Evolutionary conservation across 2,888 invertebrate genomes (phyloP), one percentile per base, ranked within the genome.

Genomic region (Himalopsyche japonica): DNA sequence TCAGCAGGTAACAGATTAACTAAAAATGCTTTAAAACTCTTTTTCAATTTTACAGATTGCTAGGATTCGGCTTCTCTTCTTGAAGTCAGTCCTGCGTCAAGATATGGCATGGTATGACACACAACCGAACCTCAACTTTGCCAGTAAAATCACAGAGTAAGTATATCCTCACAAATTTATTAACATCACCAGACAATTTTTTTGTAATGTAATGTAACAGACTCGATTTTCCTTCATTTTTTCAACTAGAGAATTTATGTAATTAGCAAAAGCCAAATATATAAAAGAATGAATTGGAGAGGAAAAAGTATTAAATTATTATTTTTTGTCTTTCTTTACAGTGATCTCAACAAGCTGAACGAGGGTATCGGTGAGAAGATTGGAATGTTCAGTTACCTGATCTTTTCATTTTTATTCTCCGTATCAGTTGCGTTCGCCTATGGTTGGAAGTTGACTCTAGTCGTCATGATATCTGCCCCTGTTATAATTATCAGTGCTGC

Each of bases 291-390:
- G n/a, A n/a, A n/a, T n/a, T n/a, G n/a, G n/a, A n/a, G n/a, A n/a
- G n/a, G n/a, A n/a, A n/a, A n/a, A n/a, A n/a, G n/a, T n/a, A 43
- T 15, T 43, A 43, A 43, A 15, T 15, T 43, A 43, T 15, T 15
- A 43, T 15, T 2, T 3, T 43, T 3, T 15, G 15, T 43, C 37
- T 84, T 85, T 70, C 84, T 83, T 88, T 90, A 6, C 91, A 96
- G 96, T 87, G 95, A 96, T 89, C 91, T 95, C 89, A 95, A 95
- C 86, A 95, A 95, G 90, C 93, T 97, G 88, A 95, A 95, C 87
- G 95, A 95, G 85, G 97, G 97, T 3, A 95, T 96, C 6, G 96
- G 96, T 5, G 96, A 96, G 89, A 97, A 97, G 90, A 92, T 97
- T 32, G 95, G 94, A 8, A 94, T 96, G 89, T 94, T 95, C 87